Base-by-base conservation (phyloP, 2,113 vertebrate genomes). In the Origma solitaria region DNA sequence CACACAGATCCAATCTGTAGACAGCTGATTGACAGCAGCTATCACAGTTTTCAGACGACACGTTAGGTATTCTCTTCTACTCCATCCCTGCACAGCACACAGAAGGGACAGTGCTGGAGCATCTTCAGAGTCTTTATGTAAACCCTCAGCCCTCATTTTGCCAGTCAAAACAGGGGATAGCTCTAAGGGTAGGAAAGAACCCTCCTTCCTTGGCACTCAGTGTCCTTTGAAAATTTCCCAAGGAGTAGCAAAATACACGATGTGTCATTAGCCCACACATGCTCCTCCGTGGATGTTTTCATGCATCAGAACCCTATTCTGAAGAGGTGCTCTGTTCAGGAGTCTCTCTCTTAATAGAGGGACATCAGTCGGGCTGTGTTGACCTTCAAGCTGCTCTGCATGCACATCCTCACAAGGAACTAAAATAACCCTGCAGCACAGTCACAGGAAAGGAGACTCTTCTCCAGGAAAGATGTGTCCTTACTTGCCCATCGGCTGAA, bases 161-260 rank as follows among this genome's bases (percentile, higher is more conserved):
- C 20, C 13, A 57, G 21, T 1, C 0, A 13, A 53, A 66, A 70
- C 1, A 66, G 33, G 4, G 4, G 7, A 54, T 2, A 4, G 7
- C 12, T 33, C 16, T 65, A 1, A 1, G 23, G 7, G 17, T 47
- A 30, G 15, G 19, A 58, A 75, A 22, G 4, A 90, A 24, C 6
- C 7, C 13, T 51, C 3, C 45, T 66, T 80, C 38, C 13, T n/a
- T 24, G 7, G 37, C 28, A 72, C 11, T 44, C n/a, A 22, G 50
- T 20, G 7, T 28, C 13, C 30, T 94, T 77, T 30, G 27, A 75
- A 81, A 75, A 91, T 53, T 44, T 68, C 25, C 33, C 19, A 45
- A 22, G 15, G 19, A 61, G n/a, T 6, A 49, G 12, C 35, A 47
- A 94, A 90, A 85, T 14, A 56, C 5, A 20, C 0, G 0, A 47